Evolutionary conservation across 2,113 vertebrate species (phyloP).

Genomic region (Theropithecus gelada): DNA sequence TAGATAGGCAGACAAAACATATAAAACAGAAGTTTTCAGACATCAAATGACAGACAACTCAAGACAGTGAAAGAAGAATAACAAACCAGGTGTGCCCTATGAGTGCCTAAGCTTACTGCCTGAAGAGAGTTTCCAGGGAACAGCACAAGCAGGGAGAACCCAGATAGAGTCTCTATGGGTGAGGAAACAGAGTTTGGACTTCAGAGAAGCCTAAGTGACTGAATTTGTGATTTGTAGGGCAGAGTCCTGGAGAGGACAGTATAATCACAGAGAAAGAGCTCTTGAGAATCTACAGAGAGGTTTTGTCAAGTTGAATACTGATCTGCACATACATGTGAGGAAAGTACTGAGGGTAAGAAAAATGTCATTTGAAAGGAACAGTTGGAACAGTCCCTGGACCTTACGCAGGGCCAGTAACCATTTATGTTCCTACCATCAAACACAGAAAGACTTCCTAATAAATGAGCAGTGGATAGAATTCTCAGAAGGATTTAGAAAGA

Average conservation of each 20-base stretch:
- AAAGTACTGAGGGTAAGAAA: background rate
- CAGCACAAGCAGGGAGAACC: background rate
- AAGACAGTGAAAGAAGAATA: background rate
- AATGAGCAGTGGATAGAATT: background rate
- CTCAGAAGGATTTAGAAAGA: background rate
- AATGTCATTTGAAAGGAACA: background rate
- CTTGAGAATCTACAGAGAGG: background rate
- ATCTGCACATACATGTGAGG: background rate
- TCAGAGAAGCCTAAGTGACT: background rate
- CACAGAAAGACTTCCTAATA: background rate
- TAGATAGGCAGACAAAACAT: background rate
- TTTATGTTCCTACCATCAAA: background rate
- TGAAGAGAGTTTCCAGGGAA: background rate
- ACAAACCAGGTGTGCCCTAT: background rate
- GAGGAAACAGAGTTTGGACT: background rate
- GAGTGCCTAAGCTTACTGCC: background rate
- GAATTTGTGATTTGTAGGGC: background rate
- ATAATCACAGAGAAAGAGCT: background rate
- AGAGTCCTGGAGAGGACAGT: background rate
- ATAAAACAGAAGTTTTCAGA: background rate
- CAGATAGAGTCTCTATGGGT: background rate
- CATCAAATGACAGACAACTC: background rate
- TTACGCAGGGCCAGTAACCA: background rate
- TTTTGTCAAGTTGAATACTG: background rate
- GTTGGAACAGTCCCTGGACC: background rate